A percentile compares a stretch with the other conserved stretches of the same genome.
phyloP scores from a whole-genome alignment of 2,888 invertebrate species.

The Megaustenia siamemsis region DNA sequence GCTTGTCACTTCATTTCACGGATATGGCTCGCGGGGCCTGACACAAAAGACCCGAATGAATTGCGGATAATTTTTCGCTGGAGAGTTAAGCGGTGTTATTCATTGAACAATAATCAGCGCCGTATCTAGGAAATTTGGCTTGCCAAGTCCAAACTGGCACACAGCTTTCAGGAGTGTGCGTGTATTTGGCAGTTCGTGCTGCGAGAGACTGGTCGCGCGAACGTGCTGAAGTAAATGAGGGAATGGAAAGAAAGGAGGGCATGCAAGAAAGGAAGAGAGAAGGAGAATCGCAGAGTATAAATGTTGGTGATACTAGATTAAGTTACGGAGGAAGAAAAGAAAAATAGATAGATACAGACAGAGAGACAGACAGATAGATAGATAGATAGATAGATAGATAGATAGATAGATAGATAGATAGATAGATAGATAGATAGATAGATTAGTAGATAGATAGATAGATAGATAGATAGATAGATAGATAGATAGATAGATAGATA shows the following conservation, averaged over 20 bases:
- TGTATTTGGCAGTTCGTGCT: slow-evolving; percentile 44
- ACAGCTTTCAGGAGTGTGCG: slow-evolving; percentile 12
- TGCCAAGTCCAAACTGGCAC: slow-evolving; percentile 14
- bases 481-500: not conserved
- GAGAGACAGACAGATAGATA: not conserved
- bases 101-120: slow-evolving; percentile 35
- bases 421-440: not conserved
- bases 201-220: not conserved
- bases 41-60: slow-evolving; percentile 45
- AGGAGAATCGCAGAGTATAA: no score
- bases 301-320: no score
- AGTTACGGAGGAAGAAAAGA: no score
- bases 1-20: slow-evolving; percentile 46
- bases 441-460: not conserved
- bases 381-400: not conserved
- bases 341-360: not conserved
- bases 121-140: slow-evolving; percentile 37
- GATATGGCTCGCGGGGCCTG: slow-evolving; percentile 23
- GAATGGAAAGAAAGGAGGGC: no score
- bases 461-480: not conserved
- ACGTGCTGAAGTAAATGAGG: slow-evolving; percentile 3
- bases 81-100: slow-evolving; percentile 47
- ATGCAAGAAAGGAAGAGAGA: no score
- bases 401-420: not conserved
- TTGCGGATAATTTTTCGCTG: slow-evolving; percentile 41